Evolutionary conservation across 2,113 vertebrate genomes (phyloP).

Genomic region (Stictonetta naevosa): DNA sequence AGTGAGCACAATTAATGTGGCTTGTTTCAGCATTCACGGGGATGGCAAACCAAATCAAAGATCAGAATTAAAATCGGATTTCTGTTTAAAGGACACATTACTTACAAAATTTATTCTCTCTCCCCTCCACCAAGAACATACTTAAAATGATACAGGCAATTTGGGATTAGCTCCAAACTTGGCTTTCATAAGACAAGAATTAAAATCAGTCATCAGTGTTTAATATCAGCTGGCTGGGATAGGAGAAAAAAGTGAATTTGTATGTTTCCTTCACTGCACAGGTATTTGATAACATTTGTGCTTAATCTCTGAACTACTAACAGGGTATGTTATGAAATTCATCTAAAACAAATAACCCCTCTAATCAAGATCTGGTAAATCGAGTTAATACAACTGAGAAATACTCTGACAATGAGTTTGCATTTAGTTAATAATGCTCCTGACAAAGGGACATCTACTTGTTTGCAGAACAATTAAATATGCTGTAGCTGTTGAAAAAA

Average conservation of each 20-base stretch:
- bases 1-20: accelerated
- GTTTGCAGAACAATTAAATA: background rate
- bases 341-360: background rate
- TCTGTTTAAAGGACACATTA: background rate
- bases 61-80: background rate
- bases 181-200: background rate
- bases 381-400: background rate
- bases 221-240: background rate
- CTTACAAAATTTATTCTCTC: background rate
- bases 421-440: background rate
- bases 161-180: background rate
- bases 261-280: background rate
- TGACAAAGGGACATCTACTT: background rate
- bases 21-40: background rate
- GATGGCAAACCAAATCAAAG: background rate
- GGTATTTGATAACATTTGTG: background rate
- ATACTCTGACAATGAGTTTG: background rate
- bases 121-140: background rate
- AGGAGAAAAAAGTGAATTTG: background rate
- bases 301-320: background rate
- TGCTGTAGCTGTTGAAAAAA: background rate
- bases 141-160: background rate
- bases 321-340: background rate
- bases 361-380: background rate
- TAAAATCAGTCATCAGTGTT: background rate